A percentile compares a stretch with the other conserved stretches of the same genome.
These are phyloP conservation scores for Eupsittula cactorum DNA, from an alignment of 2,113 vertebrate species.

Conservation along the genomic window DNA sequence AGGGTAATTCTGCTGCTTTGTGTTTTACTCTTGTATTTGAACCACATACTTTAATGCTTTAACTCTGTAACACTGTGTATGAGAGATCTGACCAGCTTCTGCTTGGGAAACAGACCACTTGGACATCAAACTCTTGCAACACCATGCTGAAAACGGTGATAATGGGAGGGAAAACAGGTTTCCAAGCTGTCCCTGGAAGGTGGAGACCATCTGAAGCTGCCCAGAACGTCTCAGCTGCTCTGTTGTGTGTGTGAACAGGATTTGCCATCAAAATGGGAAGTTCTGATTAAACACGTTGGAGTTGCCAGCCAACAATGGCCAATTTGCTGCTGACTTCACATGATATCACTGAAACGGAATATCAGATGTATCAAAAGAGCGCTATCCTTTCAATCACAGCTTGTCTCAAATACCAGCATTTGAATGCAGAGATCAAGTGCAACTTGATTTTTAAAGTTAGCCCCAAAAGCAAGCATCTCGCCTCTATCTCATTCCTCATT, in stretches of 20 bases:
- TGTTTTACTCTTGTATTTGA: not conserved
- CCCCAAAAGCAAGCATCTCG: not conserved
- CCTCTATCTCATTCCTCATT: not conserved
- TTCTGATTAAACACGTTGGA: too few relatives aligned
- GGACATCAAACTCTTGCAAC: not conserved
- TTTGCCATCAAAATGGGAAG: not conserved
- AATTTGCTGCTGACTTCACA: not conserved
- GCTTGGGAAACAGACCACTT: not conserved
- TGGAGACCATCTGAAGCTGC: not conserved
- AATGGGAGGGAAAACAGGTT: not conserved
- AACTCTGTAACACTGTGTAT: not conserved
- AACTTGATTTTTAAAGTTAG: not conserved
- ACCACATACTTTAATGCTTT: not conserved
- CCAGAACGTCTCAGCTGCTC: not conserved
- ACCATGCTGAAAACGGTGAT: not conserved
- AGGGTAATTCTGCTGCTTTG: not conserved
- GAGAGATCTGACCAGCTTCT: not conserved
- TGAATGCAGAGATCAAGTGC: not conserved
- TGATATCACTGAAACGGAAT: not conserved
- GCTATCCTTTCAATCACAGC: not conserved
- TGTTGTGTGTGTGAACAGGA: fast-evolving
- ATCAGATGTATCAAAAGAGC: not conserved
- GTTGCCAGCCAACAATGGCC: not conserved
- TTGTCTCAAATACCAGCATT: not conserved
- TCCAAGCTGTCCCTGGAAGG: not conserved